Evolutionary conservation across 2,113 vertebrate genomes (phyloP).

Genomic region (Bufo bufo): DNA sequence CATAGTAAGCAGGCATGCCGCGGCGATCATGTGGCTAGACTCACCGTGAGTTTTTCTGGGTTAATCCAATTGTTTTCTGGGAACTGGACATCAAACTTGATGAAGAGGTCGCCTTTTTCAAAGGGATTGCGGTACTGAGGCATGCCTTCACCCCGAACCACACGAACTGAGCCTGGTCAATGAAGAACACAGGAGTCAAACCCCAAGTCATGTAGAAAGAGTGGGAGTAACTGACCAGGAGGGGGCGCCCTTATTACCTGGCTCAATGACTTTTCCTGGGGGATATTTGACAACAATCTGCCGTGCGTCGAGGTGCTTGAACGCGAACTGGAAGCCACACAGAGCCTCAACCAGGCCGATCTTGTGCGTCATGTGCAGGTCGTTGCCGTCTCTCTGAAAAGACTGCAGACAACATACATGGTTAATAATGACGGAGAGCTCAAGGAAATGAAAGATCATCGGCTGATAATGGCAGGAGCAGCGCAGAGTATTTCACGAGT

Average conservation of each 20-base stretch:
- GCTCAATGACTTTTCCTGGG: constrained; percentile 96
- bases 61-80: constrained; percentile 98
- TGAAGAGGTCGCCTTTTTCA: constrained; percentile 96
- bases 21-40: constrained; percentile 59
- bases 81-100: constrained; percentile 98
- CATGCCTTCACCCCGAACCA: constrained; percentile 96
- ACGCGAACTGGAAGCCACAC: constrained; percentile 95
- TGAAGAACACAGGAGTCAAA: constrained; percentile 1
- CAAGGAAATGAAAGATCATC: too few relatives aligned
- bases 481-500: neutral
- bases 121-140: constrained; percentile 98
- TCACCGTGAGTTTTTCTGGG: constrained; percentile 94
- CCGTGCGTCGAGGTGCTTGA: constrained; percentile 92
- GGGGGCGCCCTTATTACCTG: constrained; percentile 74
- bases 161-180: constrained; percentile 83
- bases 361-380: constrained; percentile 93
- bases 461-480: neutral
- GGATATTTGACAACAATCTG: constrained; percentile 97
- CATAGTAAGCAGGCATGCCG: neutral
- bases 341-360: constrained; percentile 97
- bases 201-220: neutral
- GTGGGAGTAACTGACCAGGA: neutral
- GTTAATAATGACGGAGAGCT: neutral
- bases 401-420: constrained; percentile 65
- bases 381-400: constrained; percentile 87